These are phyloP conservation scores for Aspidapion aeneum DNA, from an alignment of 2,888 invertebrate species.

Conservation along the genomic window DNA sequence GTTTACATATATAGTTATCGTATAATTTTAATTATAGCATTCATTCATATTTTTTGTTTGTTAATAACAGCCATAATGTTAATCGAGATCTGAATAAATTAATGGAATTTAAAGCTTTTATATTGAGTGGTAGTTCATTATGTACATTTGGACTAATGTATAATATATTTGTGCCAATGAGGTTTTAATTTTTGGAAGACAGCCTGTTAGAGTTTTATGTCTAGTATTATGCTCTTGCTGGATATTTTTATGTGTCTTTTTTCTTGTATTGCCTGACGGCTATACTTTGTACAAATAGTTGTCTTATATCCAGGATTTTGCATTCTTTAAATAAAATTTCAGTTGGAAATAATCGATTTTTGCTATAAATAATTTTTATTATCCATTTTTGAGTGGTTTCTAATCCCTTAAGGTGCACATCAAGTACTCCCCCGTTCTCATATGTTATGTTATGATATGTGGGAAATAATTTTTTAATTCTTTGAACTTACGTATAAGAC, in stretches of 20 bases:
- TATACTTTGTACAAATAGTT: constrained; percentile 3
- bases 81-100: too few species aligned
- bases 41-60: too few species aligned
- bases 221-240: background rate
- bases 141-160: background rate
- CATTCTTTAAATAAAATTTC: background rate
- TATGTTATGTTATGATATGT: background rate
- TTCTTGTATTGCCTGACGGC: background rate
- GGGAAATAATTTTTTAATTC: constrained; percentile 2
- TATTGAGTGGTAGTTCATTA: too few species aligned
- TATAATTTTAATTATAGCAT: too few species aligned
- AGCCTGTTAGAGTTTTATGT: background rate
- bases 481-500: background rate
- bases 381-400: constrained; percentile 4
- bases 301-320: background rate
- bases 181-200: too few species aligned
- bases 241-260: constrained; percentile 4
- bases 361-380: constrained; percentile 4
- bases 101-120: too few species aligned
- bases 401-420: background rate
- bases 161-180: too few species aligned
- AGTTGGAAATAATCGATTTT: background rate
- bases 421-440: constrained; percentile 1
- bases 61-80: too few species aligned
- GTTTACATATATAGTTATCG: too few species aligned